Evolutionary conservation across 2,113 vertebrate genomes (phyloP), one percentile per base, ranked within the genome.

Genomic region (Platichthys flesus): DNA sequence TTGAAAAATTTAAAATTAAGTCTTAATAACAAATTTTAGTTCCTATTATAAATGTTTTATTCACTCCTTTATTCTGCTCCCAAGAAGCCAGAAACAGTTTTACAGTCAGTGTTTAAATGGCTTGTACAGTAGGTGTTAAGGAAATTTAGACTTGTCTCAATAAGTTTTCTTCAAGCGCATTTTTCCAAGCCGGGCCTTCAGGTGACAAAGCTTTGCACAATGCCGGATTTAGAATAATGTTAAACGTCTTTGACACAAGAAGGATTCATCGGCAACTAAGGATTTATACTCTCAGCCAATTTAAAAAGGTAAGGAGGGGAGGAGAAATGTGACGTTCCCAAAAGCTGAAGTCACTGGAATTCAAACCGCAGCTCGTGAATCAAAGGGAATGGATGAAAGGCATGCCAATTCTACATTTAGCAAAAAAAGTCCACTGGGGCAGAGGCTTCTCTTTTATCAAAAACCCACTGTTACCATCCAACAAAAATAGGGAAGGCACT

Each of bases 321-420:
- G 52, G 67, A 65, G 62, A 73, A 76, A 63, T 47, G 69, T 56
- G 68, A 84, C 2, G 18, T 51, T 85, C 84, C 77, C 82, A 76
- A 82, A 81, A 82, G 84, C 81, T 63, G 45, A 47, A 87, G 78
- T 71, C 67, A 55, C 71, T 71, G 65, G 56, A 88, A 83, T 81
- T 89, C 62, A 74, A 83, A 83, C 51, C 49, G 72, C 21, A 0
- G 66, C 15, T 20, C 47, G 23, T 24, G 52, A 88, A 79, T 89
- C 88, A 90, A 90, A 91, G 81, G 78, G 62, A 85, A 51, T 67
- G 67, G 88, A 92, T 93, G 70, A 92, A 91, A 91, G 87, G 74
- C 62, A 65, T 35, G 58, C 71, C 75, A 81, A 81, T 81, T 89
- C 82, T 74, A 90, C 84, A 91, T 92, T 88, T 84, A 91, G 78